A percentile compares a stretch with the other conserved stretches of the same genome.
phyloP scores from a whole-genome alignment of 2,113 vertebrate species.

The Mustela lutreola region DNA sequence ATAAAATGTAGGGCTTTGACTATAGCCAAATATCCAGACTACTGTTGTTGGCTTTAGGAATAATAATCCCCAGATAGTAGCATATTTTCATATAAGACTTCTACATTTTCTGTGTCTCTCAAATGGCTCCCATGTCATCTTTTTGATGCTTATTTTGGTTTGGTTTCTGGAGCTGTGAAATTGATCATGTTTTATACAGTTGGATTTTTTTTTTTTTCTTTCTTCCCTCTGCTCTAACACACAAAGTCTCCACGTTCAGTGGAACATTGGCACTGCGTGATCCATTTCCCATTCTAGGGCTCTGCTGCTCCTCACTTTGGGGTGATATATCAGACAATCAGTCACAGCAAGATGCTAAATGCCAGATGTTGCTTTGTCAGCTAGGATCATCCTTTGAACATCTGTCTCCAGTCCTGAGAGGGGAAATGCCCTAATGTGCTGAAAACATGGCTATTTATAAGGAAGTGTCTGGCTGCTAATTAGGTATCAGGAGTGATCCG shows the following conservation, averaged over 20 bases:
- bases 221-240: neutral
- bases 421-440: slow-evolving; percentile 66
- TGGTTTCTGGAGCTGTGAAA: slow-evolving; percentile 44
- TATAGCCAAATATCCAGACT: neutral
- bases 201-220: neutral
- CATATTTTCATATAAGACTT: neutral
- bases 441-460: neutral
- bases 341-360: slow-evolving; percentile 65
- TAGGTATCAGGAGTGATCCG: slow-evolving; percentile 42
- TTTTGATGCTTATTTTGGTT: slow-evolving; percentile 55
- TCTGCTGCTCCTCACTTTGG: slow-evolving; percentile 39
- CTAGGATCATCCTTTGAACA: slow-evolving; percentile 63
- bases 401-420: slow-evolving; percentile 61
- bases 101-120: slow-evolving; percentile 8
- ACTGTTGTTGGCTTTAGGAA: neutral
- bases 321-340: slow-evolving; percentile 66
- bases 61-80: neutral
- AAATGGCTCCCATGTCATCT: slow-evolving; percentile 5
- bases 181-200: slow-evolving; percentile 39
- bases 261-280: neutral
- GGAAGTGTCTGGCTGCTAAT: slow-evolving; percentile 35
- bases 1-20: neutral
- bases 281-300: neutral
- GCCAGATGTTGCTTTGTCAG: slow-evolving; percentile 64
- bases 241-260: neutral